Base-by-base conservation (phyloP, 2,113 vertebrate species). In the Clarias gariepinus region DNA sequence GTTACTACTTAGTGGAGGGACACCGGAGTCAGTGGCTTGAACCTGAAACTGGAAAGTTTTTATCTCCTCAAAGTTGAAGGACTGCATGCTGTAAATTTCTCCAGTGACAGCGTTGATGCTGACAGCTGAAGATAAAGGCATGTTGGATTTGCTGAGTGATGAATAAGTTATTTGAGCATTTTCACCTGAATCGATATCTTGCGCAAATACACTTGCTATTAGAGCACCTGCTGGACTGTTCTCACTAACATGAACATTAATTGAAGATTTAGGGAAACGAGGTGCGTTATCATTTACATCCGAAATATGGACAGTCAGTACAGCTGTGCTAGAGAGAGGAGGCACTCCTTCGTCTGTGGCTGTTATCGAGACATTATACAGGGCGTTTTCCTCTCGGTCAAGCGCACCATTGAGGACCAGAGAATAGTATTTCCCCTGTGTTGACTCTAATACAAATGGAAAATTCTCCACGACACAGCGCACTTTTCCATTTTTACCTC, bases 31-130 rank as follows among this genome's bases (percentile, higher is more conserved):
- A 30, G 77, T 88, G 0, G 84, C 87, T 64, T 68, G 61, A 18
- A 90, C 84, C 7, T 83, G 18, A 57, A 90, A 87, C 63, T 88
- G 85, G 23, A 88, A 77, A 16, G 64, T 68, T 68, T 86, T 90
- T 3, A 84, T 77, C 88, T 93, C 90, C n/a, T 93, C 93, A 0
- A 81, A 90, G 4, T 93, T 93, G 80, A 92, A 94, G 0, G 91
- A 88, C 82, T 93, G 90, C 30, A 94, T 80, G 0, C 86, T 92
- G 84, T 90, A 28, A 55, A 93, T 91, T 1, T 94, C 92, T 77
- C 93, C 93, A 1, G 90, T 92, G 21, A 79, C 63, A 82, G 88
- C 85, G 63, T 94, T 95, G 77, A 96, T 92, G n/a, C 92, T 94
- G 28, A 96, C 92, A 82, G 94, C 89, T 73, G 91, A 93, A 76